A percentile compares a stretch with the other conserved stretches of the same genome.
phyloP scores from a whole-genome alignment of 2,113 vertebrate genomes.

The Casuarius casuarius region DNA sequence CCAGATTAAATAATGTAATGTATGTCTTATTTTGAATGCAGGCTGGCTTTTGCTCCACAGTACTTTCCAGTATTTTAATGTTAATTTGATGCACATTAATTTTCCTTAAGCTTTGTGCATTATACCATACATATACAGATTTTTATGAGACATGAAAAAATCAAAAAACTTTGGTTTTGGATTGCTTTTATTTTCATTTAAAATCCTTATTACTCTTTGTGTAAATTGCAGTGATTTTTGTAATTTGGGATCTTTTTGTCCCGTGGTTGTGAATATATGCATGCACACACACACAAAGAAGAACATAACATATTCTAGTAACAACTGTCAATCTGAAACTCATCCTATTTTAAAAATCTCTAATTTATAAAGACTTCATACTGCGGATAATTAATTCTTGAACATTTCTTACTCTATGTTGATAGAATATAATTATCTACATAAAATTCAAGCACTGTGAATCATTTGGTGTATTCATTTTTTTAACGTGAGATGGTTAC shows the following conservation, averaged over 20 bases:
- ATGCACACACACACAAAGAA: background rate
- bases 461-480: background rate
- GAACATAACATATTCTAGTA: background rate
- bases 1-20: background rate
- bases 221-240: background rate
- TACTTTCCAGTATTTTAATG: background rate
- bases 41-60: background rate
- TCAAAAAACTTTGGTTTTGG: background rate
- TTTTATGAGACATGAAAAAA: background rate
- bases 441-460: background rate
- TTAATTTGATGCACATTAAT: background rate
- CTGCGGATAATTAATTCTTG: background rate
- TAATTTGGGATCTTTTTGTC: background rate
- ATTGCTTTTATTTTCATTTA: background rate
- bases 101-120: background rate
- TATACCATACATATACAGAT: background rate
- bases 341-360: background rate
- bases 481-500: background rate
- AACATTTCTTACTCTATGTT: background rate
- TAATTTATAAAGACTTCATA: background rate
- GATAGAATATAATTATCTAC: background rate
- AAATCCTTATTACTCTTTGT: background rate
- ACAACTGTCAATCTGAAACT: background rate
- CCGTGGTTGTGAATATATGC: background rate
- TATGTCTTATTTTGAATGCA: conserved; percentile 29